Conservation (phyloP, 2,113 vertebrate species). For the Leucosticte australis region DNA sequence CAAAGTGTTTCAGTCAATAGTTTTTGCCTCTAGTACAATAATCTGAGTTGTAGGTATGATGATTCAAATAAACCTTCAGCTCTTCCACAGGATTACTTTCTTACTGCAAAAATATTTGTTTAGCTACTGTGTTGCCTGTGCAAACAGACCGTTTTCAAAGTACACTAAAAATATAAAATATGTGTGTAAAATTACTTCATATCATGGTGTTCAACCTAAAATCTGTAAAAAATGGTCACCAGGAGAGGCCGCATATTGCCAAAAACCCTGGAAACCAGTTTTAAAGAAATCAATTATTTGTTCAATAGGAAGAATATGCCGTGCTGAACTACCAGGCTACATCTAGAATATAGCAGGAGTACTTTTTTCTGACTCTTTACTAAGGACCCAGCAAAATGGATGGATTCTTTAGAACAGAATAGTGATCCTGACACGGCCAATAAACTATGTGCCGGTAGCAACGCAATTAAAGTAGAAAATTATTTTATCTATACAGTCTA, state of each 20-base stretch:
- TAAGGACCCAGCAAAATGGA: not conserved
- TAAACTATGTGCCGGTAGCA: not conserved
- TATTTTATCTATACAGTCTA: not conserved
- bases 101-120: not conserved
- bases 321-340: not conserved
- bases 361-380: not conserved
- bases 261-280: not conserved
- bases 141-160: not conserved
- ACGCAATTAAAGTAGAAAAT: not conserved
- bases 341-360: not conserved
- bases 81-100: not conserved
- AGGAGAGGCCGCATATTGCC: not conserved
- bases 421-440: not conserved
- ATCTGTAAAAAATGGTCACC: not conserved
- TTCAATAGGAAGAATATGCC: not conserved
- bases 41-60: not conserved
- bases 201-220: not conserved
- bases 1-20: not conserved
- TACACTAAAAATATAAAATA: not conserved
- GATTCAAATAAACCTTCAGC: not conserved
- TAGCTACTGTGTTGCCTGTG: not conserved
- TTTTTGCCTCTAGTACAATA: not conserved
- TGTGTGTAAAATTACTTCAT: not conserved
- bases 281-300: not conserved
- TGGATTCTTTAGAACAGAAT: not conserved